A percentile compares a stretch with the other conserved stretches of the same genome.
These are phyloP conservation scores for Cheirogaleus medius DNA, from an alignment of 2,113 vertebrate genomes.

Conservation along the genomic window DNA sequence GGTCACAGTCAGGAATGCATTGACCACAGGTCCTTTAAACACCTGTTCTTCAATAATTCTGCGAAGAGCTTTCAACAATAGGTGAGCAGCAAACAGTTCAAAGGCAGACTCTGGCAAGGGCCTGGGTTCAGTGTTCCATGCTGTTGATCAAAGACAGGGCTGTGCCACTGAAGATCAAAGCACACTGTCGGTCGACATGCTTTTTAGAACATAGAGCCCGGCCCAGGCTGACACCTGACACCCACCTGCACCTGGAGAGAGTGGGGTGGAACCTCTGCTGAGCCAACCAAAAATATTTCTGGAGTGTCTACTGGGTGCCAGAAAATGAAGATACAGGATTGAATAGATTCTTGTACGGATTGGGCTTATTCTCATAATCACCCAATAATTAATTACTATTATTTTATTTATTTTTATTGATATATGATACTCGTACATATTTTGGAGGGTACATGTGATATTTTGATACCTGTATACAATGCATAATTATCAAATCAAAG, in stretches of 20 bases:
- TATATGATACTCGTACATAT: neutral
- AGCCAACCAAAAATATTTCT: neutral
- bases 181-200: accelerated
- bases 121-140: neutral
- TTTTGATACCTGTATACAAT: neutral
- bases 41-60: neutral
- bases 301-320: neutral
- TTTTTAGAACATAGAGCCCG: neutral
- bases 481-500: neutral
- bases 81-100: neutral
- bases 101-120: neutral
- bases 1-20: neutral
- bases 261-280: neutral
- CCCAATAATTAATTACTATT: neutral
- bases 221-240: no score
- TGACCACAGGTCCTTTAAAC: neutral
- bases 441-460: neutral
- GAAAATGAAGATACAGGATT: neutral
- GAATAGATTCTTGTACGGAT: neutral
- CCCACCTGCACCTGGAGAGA: neutral
- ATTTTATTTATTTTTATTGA: neutral
- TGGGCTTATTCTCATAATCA: neutral
- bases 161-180: neutral
- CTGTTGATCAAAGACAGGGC: neutral
- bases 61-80: constrained; percentile 30